Evolutionary conservation across 2,888 invertebrate species (phyloP).

Genomic region (Meteorus colon): DNA sequence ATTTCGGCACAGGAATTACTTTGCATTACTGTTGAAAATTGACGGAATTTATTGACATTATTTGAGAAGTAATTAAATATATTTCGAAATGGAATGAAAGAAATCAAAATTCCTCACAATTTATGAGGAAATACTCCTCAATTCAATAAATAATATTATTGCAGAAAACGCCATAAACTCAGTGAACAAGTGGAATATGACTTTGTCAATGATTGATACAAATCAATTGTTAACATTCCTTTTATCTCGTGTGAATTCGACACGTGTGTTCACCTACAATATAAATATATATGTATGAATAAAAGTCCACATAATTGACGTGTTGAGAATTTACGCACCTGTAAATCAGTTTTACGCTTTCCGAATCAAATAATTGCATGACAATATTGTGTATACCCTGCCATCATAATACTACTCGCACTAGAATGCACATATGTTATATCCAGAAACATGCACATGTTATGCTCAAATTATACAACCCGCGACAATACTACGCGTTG

Average conservation of each 20-base stretch:
- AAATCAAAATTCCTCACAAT: too few species aligned
- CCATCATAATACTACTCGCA: slow-evolving; percentile 51
- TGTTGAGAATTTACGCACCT: slow-evolving; percentile 61
- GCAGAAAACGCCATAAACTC: too few species aligned
- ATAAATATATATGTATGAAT: neutral
- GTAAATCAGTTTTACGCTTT: slow-evolving; percentile 61
- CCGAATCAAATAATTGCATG: slow-evolving; percentile 59
- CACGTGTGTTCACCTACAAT: slow-evolving; percentile 11
- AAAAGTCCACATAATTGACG: slow-evolving; percentile 19
- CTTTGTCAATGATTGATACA: too few species aligned
- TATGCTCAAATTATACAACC: slow-evolving; percentile 7
- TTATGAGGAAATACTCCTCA: too few species aligned
- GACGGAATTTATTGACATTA: too few species aligned
- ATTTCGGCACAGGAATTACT: too few species aligned
- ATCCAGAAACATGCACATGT: slow-evolving; percentile 48
- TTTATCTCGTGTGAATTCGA: slow-evolving; percentile 30
- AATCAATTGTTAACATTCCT: neutral
- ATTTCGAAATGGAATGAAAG: too few species aligned
- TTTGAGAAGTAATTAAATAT: too few species aligned
- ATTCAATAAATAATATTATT: too few species aligned
- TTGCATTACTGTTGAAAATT: too few species aligned
- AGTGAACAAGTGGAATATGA: too few species aligned
- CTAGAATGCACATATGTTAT: slow-evolving; percentile 50
- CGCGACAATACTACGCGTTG: neutral
- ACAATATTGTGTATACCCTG: slow-evolving; percentile 44